These are phyloP conservation scores for Trachythela sp. DNA, from an alignment of 64 coral and sea anemone genomes.

Conservation along the genomic window DNA sequence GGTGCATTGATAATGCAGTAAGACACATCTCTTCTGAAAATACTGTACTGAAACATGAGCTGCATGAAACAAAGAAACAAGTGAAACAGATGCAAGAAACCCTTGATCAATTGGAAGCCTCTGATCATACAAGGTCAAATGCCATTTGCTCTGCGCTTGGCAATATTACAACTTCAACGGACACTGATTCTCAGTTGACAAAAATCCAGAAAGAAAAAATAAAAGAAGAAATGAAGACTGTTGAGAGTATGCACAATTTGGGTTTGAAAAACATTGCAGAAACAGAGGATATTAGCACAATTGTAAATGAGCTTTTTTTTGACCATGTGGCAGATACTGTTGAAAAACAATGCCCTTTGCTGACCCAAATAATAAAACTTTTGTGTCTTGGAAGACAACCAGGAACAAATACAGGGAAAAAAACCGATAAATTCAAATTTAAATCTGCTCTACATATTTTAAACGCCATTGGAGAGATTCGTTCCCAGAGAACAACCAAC, in stretches of 20 bases:
- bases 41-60: background rate
- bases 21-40: background rate
- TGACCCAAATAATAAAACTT: background rate
- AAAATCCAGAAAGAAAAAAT: background rate
- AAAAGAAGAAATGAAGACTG: background rate
- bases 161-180: background rate
- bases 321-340: background rate
- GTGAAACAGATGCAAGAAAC: background rate
- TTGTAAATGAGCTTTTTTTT: conserved; percentile 3
- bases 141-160: background rate
- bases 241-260: background rate
- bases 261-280: background rate
- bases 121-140: background rate
- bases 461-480: background rate
- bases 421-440: conserved; percentile 22
- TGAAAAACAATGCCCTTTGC: background rate
- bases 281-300: background rate
- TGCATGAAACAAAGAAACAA: background rate
- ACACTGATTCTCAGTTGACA: background rate
- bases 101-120: background rate
- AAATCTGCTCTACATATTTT: conserved; percentile 28
- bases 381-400: background rate
- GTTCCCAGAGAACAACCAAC: conserved; percentile 6
- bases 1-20: background rate
- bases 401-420: background rate